A percentile compares a stretch with the other conserved stretches of the same genome.
phyloP scores from a whole-genome alignment of 2,797 vertebrate genomes.

The Melanotaenia pygmaea region DNA sequence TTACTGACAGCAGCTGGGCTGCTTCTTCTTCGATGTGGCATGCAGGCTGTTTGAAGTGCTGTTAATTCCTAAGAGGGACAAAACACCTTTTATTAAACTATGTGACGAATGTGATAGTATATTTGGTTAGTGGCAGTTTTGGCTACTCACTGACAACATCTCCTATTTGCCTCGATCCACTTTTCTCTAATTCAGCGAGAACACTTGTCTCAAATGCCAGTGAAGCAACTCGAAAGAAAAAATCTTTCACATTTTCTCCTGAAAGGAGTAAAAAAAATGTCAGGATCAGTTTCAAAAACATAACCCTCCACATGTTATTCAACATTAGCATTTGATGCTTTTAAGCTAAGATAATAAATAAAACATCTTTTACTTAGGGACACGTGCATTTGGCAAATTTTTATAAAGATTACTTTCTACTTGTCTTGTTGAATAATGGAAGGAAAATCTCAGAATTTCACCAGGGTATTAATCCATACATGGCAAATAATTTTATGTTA shows the following conservation, averaged over 20 bases:
- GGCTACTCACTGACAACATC: constrained; percentile 93
- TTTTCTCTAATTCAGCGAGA: constrained; percentile 93
- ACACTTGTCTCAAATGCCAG: constrained; percentile 93
- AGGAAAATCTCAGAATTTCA: too few relatives aligned
- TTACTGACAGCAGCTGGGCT: constrained; percentile 89
- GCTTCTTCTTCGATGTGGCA: constrained; percentile 86
- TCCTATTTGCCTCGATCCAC: constrained; percentile 87
- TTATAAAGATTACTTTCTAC: too few relatives aligned
- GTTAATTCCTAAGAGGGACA: constrained; percentile 84
- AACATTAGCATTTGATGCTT: not conserved
- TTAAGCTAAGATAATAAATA: too few relatives aligned
- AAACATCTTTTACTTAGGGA: too few relatives aligned
- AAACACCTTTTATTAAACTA: constrained; percentile 7
- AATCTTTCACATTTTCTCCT: constrained; percentile 96
- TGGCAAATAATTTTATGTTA: not conserved
- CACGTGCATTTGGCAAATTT: too few relatives aligned
- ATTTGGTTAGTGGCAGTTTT: too few relatives aligned
- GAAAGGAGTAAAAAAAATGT: constrained; percentile 4
- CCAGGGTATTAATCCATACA: not conserved
- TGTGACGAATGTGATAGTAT: not conserved
- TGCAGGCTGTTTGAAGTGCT: constrained; percentile 85
- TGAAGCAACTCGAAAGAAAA: constrained; percentile 95
- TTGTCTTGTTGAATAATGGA: too few relatives aligned
- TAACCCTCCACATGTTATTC: not conserved
- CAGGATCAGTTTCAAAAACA: not conserved